These are phyloP conservation scores for Trissolcus basalis DNA, from an alignment of 1,140 invertebrate genomes.

Conservation along the genomic window DNA sequence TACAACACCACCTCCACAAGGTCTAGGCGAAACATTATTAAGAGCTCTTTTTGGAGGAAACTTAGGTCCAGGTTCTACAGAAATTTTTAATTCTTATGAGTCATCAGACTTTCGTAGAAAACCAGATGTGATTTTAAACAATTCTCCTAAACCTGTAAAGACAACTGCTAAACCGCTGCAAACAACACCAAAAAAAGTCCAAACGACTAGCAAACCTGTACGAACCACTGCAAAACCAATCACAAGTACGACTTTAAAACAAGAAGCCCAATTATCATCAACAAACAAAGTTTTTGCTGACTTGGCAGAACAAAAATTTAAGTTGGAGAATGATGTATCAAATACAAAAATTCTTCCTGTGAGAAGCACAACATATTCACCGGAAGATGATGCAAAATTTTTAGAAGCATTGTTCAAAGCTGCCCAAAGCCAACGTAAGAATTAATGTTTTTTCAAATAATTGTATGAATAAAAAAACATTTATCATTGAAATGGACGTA, in stretches of 20 bases:
- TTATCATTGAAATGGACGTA: too few species aligned
- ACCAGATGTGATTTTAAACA: slow-evolving; percentile 26
- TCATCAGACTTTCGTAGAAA: slow-evolving; percentile 9
- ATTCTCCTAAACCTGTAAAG: slow-evolving; percentile 15
- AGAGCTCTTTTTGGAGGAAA: slow-evolving; percentile 68
- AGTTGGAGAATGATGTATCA: not conserved
- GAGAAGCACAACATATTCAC: slow-evolving; percentile 62
- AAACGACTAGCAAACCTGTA: slow-evolving; percentile 17
- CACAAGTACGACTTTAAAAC: slow-evolving; percentile 18
- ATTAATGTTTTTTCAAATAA: not conserved
- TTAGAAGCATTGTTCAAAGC: slow-evolving; percentile 63
- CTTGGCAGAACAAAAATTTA: slow-evolving; percentile 15
- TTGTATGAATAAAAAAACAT: not conserved
- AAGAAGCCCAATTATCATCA: slow-evolving; percentile 5
- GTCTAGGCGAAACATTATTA: slow-evolving; percentile 66
- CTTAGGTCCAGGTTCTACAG: slow-evolving; percentile 53
- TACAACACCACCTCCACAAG: slow-evolving; percentile 54
- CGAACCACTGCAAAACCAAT: slow-evolving; percentile 1
- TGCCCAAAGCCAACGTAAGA: slow-evolving; percentile 46
- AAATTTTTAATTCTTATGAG: slow-evolving; percentile 15
- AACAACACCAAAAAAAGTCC: slow-evolving; percentile 36
- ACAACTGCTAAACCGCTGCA: slow-evolving; percentile 52
- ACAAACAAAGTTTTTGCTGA: slow-evolving; percentile 8
- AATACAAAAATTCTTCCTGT: slow-evolving; percentile 1
- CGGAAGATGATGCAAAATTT: slow-evolving; percentile 71